Evolutionary conservation across 2,888 invertebrate species (phyloP), one percentile per base, ranked within the genome.

Genomic region (Julus scandinavius): DNA sequence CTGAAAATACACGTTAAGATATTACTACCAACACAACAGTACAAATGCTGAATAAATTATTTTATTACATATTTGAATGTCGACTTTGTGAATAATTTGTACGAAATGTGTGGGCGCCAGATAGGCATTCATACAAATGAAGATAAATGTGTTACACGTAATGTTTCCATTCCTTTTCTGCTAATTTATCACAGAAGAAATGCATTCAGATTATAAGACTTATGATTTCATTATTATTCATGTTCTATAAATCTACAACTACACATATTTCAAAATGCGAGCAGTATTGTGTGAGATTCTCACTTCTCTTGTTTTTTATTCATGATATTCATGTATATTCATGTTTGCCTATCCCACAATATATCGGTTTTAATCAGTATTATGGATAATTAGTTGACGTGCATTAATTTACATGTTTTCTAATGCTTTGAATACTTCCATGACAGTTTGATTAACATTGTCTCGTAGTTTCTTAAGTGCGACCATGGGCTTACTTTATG

Each of bases 181-280:
- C 63, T 63, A 63, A 63, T 63, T 63, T n/a, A 63, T 63, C 63
- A 63, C 6, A n/a, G 7, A 63, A n/a, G 63, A 63, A 20, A 63
- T 5, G 63, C 63, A 63, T 63, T 7, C n/a, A 63, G 63, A 63
- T 63, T 63, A 63, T n/a, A 63, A n/a, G 63, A 63, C 63, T 63
- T 63, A 63, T n/a, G 63, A 63, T 63, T 63, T 63, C 63, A 63
- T 63, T 63, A 63, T 63, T 63, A 63, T 63, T 63, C 63, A 63
- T 63, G 54, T 54, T 54, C 54, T 54, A 54, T 54, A 54, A 54
- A 63, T 63, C 15, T 63, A 63, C 13, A 17, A 63, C n/a, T 63
- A n/a, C 17, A n/a, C 4, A 63, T 63, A 63, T 7, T 45, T 45
- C 45, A 45, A 45, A 63, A 63, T 5, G 63, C n/a, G n/a, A 63